Evolutionary conservation across 2,797 vertebrate genomes (phyloP).

Genomic region (Macroramphosus scolopax): DNA sequence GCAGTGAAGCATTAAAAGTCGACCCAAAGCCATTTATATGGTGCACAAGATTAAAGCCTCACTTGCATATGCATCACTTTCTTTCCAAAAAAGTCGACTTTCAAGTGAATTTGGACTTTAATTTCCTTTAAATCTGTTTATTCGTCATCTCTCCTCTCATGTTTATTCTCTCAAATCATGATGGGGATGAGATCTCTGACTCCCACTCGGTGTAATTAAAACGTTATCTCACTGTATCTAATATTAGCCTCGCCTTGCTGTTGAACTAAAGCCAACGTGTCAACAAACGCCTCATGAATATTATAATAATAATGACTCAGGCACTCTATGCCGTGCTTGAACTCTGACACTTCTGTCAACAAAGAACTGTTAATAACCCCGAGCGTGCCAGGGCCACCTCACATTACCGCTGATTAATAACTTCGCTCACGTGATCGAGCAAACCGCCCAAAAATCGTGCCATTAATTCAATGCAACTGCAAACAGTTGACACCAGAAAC

Average conservation of each 20-base stretch:
- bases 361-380: constrained; percentile 56
- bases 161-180: too few relatives aligned
- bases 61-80: too few relatives aligned
- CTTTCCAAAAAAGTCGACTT: too few relatives aligned
- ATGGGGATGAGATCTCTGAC: background rate
- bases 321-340: constrained; percentile 44
- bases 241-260: constrained; percentile 2
- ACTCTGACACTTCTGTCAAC: constrained; percentile 58
- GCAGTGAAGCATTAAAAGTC: constrained; percentile 5
- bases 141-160: too few relatives aligned
- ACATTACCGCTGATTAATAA: constrained; percentile 78
- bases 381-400: constrained; percentile 60
- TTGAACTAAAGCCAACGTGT: constrained; percentile 15
- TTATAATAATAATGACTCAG: constrained; percentile 25
- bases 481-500: constrained; percentile 16
- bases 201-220: background rate
- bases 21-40: too few relatives aligned
- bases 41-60: too few relatives aligned
- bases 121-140: too few relatives aligned
- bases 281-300: constrained; percentile 35
- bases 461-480: constrained; percentile 31
- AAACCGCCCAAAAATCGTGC: constrained; percentile 52
- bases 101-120: too few relatives aligned
- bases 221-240: background rate
- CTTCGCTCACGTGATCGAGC: constrained; percentile 68